Evolutionary conservation across 2,113 vertebrate genomes (phyloP).

Genomic region (Cepphus grylle): DNA sequence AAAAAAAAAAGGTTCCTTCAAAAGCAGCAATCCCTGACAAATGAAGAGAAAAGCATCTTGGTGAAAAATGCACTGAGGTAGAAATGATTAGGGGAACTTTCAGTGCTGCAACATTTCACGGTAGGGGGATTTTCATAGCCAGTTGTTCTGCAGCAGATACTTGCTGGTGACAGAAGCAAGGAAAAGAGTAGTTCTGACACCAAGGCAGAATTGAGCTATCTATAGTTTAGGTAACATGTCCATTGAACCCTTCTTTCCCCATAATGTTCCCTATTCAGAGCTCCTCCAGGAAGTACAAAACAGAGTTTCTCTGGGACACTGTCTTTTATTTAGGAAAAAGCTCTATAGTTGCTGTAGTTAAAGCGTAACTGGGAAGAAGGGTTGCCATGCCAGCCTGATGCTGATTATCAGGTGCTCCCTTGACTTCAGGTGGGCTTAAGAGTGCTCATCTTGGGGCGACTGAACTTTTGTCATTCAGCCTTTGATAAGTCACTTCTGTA

Average conservation of each 20-base stretch:
- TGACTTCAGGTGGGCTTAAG: not conserved
- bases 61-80: slow-evolving; percentile 1
- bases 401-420: not conserved
- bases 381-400: not conserved
- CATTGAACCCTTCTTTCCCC: not conserved
- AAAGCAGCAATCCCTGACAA: not conserved
- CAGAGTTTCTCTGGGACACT: not conserved
- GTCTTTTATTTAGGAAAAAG: not conserved
- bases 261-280: not conserved
- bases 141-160: not conserved
- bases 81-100: not conserved
- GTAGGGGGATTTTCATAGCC: not conserved
- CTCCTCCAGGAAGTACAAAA: not conserved
- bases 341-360: not conserved
- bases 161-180: not conserved
- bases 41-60: not conserved
- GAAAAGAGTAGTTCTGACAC: not conserved
- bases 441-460: not conserved
- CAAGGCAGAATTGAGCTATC: not conserved
- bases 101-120: not conserved
- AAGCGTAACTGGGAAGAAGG: not conserved
- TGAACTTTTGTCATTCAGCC: not conserved
- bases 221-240: not conserved
- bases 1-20: not conserved
- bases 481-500: not conserved